Evolutionary conservation across 2,113 vertebrate species (phyloP).

Genomic region (Pluvialis apricaria): DNA sequence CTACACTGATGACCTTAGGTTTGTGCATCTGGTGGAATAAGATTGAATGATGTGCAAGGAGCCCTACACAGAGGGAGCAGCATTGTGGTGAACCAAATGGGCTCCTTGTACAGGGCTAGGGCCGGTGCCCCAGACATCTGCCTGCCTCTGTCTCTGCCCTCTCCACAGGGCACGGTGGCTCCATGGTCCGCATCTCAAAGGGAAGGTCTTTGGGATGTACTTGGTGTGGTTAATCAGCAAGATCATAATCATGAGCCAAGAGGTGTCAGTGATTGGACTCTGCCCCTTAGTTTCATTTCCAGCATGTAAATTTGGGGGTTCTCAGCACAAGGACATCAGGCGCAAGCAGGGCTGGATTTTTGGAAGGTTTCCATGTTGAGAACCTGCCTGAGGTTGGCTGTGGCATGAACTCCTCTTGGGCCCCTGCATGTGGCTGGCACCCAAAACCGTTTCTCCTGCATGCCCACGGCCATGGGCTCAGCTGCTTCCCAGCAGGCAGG

Average conservation of each 20-base stretch:
- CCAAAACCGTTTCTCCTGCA: not conserved
- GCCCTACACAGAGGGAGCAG: fast-evolving
- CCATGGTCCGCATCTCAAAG: not conserved
- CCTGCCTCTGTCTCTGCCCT: not conserved
- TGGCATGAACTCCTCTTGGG: not conserved
- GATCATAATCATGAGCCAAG: not conserved
- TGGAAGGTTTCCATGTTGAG: not conserved
- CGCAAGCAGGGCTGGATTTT: not conserved
- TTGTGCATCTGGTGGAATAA: not conserved
- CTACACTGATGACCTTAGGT: not conserved
- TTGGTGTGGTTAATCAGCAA: not conserved
- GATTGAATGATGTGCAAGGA: not conserved
- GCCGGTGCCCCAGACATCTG: not conserved
- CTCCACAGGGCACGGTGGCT: not conserved
- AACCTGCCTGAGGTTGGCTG: not conserved
- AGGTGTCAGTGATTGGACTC: not conserved
- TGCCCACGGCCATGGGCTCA: not conserved
- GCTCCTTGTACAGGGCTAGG: not conserved
- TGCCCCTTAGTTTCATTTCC: not conserved
- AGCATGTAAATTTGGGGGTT: not conserved
- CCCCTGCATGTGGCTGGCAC: not conserved
- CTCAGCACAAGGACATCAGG: not conserved
- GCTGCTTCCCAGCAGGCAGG: not conserved
- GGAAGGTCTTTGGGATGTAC: not conserved
- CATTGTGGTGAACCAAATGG: not conserved